Conservation (phyloP, 2,888 invertebrate species). For the Tanytarsus gracilentus region DNA sequence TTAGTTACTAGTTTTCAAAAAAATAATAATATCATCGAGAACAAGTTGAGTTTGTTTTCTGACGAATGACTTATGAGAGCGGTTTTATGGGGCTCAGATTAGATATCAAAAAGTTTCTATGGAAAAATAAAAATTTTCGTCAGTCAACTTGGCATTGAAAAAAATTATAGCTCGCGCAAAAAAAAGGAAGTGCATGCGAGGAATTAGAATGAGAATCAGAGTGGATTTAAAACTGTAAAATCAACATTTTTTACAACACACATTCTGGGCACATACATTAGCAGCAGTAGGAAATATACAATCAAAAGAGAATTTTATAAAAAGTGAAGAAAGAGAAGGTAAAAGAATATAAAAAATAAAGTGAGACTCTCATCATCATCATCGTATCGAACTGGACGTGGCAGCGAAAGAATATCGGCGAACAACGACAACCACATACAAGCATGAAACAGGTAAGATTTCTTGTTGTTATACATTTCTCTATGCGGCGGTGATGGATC, state of each 20-base stretch:
- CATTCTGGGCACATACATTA: too few relatives aligned
- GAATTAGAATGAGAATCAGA: neutral
- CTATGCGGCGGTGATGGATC: too few relatives aligned
- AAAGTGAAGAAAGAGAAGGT: constrained; percentile 4
- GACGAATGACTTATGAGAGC: too few relatives aligned
- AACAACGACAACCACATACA: neutral
- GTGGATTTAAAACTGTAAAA: constrained; percentile 28
- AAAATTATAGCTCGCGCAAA: too few relatives aligned
- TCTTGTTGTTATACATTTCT: too few relatives aligned
- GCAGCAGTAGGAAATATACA: neutral
- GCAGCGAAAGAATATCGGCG: neutral
- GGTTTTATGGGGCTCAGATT: too few relatives aligned
- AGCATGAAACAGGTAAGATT: constrained; percentile 5
- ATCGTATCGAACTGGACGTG: constrained; percentile 13
- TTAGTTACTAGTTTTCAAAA: too few relatives aligned
- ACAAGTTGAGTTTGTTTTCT: too few relatives aligned
- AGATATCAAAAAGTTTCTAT: too few relatives aligned
- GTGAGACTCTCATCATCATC: constrained; percentile 8
- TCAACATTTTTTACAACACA: constrained; percentile 27
- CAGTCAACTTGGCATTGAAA: too few relatives aligned
- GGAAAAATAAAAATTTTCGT: too few relatives aligned
- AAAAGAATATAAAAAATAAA: neutral
- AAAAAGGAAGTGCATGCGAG: neutral
- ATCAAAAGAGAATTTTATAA: neutral
- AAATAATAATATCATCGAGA: too few relatives aligned